phyloP scores from a whole-genome alignment of 2,113 vertebrate species.

The Tamias sibiricus region DNA sequence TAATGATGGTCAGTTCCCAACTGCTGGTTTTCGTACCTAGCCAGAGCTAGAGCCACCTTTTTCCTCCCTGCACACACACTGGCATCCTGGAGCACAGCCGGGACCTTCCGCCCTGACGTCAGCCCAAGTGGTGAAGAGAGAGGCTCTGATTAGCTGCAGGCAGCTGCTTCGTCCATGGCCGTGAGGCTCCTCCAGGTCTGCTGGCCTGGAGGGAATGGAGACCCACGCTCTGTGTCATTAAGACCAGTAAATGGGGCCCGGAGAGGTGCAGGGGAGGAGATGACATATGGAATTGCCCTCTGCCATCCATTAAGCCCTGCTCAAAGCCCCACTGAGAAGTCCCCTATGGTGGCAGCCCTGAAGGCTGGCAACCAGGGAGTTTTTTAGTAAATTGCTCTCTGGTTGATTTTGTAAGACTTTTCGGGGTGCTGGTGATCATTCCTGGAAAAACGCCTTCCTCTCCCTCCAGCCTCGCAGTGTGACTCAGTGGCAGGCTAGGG shows the following conservation, averaged over 20 bases:
- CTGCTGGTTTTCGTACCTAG: conserved; percentile 15
- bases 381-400: background rate
- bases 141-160: background rate
- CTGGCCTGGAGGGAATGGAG: background rate
- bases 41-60: background rate
- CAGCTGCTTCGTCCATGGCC: background rate
- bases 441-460: background rate
- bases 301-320: background rate
- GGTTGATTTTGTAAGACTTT: background rate
- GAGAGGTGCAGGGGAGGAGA: background rate
- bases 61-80: background rate
- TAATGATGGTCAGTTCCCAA: background rate
- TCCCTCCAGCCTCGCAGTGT: background rate
- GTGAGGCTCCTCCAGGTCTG: background rate
- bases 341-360: background rate
- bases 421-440: background rate
- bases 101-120: background rate
- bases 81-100: background rate
- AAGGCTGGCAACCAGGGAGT: background rate
- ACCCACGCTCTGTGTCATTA: background rate
- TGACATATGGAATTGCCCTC: background rate
- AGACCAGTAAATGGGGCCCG: background rate
- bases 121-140: background rate
- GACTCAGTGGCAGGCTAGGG: background rate
- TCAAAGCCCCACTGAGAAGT: background rate